Conservation (phyloP, 2,888 invertebrate genomes). For the Callinectes sapidus region DNA sequence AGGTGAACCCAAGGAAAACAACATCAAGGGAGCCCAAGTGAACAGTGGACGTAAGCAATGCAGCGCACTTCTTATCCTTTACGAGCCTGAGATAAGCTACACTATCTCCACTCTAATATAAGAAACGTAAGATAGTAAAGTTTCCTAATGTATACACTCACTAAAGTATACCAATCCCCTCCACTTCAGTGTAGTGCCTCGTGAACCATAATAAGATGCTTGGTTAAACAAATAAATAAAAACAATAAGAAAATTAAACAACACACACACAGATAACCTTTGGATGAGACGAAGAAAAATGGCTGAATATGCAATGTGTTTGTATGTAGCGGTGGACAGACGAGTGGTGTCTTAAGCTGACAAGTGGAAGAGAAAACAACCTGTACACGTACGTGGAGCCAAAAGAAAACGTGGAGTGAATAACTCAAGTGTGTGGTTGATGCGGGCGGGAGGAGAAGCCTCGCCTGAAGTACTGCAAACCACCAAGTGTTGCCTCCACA, state of each 20-base stretch:
- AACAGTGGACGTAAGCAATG: too few species aligned
- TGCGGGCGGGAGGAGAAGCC: background rate
- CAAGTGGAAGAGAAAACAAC: background rate
- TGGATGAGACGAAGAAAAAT: background rate
- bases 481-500: background rate
- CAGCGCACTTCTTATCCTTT: too few species aligned
- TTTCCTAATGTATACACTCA: background rate
- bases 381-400: background rate
- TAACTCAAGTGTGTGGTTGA: background rate
- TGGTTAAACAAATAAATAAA: background rate
- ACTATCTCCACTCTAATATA: too few species aligned
- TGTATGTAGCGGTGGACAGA: background rate
- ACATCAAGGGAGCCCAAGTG: too few species aligned
- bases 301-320: too few species aligned
- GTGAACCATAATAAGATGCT: background rate
- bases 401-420: background rate
- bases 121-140: too few species aligned
- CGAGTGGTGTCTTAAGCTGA: background rate
- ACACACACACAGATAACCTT: background rate
- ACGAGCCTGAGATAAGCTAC: too few species aligned
- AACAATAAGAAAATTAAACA: background rate
- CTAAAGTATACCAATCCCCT: background rate
- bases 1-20: too few species aligned
- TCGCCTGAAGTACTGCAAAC: conserved; percentile 7
- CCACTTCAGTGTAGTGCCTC: background rate